A percentile compares a stretch with the other conserved stretches of the same genome.
These are phyloP conservation scores for Myotis findleyi DNA, from an alignment of 2,797 vertebrate genomes.

Conservation along the genomic window DNA sequence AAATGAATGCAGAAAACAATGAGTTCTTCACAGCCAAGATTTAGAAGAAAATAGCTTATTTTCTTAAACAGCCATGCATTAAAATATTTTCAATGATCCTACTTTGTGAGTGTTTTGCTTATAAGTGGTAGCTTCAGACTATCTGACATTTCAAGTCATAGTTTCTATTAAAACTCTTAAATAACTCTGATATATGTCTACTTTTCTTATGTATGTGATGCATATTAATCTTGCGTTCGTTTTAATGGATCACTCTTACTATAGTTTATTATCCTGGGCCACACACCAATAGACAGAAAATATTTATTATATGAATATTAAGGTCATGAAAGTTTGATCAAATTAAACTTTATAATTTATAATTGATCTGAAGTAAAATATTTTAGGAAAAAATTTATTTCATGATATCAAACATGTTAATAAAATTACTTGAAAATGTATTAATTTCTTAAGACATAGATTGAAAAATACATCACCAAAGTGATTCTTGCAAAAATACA, in stretches of 20 bases:
- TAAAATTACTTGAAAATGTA: not conserved
- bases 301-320: not conserved
- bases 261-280: not conserved
- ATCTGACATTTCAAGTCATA: not conserved
- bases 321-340: not conserved
- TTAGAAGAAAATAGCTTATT: not conserved
- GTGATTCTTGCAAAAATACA: not conserved
- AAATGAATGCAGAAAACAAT: not conserved
- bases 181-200: not conserved
- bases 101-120: not conserved
- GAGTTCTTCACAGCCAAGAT: conserved; percentile 8
- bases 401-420: not conserved
- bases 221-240: not conserved
- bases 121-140: not conserved
- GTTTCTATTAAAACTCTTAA: not conserved
- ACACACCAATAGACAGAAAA: not conserved
- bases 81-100: not conserved
- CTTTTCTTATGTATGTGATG: not conserved
- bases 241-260: not conserved
- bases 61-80: not conserved
- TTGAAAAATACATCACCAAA: not conserved
- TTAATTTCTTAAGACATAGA: not conserved
- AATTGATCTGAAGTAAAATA: not conserved
- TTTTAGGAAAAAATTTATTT: not conserved
- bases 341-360: not conserved